Evolutionary conservation across 2,113 vertebrate species (phyloP), one percentile per base, ranked within the genome.

Genomic region (Siphamia tubifer): DNA sequence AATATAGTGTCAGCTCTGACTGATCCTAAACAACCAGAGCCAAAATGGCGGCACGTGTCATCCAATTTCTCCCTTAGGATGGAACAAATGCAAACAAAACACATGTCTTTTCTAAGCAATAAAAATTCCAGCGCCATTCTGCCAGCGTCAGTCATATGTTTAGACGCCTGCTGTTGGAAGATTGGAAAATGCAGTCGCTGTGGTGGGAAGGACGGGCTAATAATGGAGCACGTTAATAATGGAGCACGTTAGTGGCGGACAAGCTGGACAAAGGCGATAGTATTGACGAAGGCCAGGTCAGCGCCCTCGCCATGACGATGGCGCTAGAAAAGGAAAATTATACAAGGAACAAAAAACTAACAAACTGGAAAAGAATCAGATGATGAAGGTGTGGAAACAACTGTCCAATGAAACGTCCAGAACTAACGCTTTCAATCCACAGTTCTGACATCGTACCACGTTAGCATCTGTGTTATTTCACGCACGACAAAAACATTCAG

Each of bases 41-140:
- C 68, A 74, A 62, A 61, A 71, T 21, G 51, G 30, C 6, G 45
- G 70, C 77, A 81, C 84, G 78, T 86, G 87, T 68, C 6, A 5
- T 35, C 45, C 32, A 38, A n/a, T 9, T 2, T 4, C 42, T 28
- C 15, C 34, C 52, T 72, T 68, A 17, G 32, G 63, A 73, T 36
- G 6, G 4, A 60, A 53, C 8, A 7, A 13, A 68, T 61, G 62
- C 49, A 71, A 64, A 76, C 47, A 66, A 66, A 62, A 68, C 25
- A 1, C 16, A 21, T 51, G 44, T 52, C 21, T 31, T 4, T 23
- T 62, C 16, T 31, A 31, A n/a, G 35, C 43, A 30, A 34, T 36
- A 23, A 39, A 28, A 51, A 20, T n/a, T n/a, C n/a, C n/a, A n/a
- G n/a, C n/a, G n/a, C n/a, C n/a, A n/a, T n/a, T n/a, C 10, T 43